Percentiles rank a stretch among this genome's conserved stretches.
Conservation (phyloP, 2,113 vertebrate species). For the Crotalus viridis region DNA sequence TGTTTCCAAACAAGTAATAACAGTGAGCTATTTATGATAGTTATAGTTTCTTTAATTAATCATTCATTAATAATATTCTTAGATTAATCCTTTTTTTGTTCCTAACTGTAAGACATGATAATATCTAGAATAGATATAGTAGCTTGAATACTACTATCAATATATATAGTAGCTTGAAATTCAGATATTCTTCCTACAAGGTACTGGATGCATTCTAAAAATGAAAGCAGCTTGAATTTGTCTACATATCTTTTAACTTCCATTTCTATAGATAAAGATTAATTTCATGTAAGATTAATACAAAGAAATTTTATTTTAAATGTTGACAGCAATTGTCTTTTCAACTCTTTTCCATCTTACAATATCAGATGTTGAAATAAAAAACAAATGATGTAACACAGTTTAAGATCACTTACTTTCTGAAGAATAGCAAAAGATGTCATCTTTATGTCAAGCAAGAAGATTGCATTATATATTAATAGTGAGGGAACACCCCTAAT, state of each 20-base stretch:
- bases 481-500: not conserved
- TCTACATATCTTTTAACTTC: not conserved
- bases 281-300: conserved; percentile 5
- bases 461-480: not conserved
- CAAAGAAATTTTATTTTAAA: not conserved
- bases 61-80: not conserved
- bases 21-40: not conserved
- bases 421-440: not conserved
- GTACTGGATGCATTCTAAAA: not conserved
- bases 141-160: not conserved
- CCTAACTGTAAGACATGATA: no score
- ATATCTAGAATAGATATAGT: not conserved
- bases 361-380: not conserved
- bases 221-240: not conserved
- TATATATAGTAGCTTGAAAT: conserved; percentile 7
- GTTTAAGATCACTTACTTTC: not conserved
- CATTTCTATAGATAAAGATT: not conserved
- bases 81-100: not conserved
- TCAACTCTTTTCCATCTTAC: not conserved
- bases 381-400: not conserved
- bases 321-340: not conserved
- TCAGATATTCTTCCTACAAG: not conserved
- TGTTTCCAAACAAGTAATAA: no score
- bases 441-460: conserved; percentile 8
- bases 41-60: not conserved